Base-by-base conservation (phyloP, 2,113 vertebrate species). In the Prietella phreatophila region DNA sequence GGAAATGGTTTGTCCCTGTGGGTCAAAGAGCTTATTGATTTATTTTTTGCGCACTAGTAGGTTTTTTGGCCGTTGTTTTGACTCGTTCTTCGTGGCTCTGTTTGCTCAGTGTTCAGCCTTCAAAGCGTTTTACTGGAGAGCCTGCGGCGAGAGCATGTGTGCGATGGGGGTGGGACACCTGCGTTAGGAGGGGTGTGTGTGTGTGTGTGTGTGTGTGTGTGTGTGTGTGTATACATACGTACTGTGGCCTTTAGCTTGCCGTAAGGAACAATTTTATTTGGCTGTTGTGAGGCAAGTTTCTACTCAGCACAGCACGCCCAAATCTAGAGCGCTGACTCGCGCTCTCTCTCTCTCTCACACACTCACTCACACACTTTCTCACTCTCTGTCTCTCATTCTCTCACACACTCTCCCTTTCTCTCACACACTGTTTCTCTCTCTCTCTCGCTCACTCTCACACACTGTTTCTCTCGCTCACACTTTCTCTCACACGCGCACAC, bases 271-370 rank as follows among this genome's bases (percentile, higher is more conserved):
- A 86, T 91, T 91, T 92, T 56, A 69, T 83, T 47, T 86, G 19
- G 42, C 50, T 84, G 47, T 94, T 69, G 85, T 93, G 91, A 94
- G 95, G 91, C 95, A 94, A 93, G 94, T 94, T 93, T 76, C 89
- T 94, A 92, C 94, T 94, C 91, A 91, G 90, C 91, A 20, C 79
- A 81, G 19, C 91, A 88, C 85, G 92, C 92, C 83, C 42, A 76
- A 78, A 60, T 75, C 22, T 6, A 14, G 53, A 56, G 9, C n/a
- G 2, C 53, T 80, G 27, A 7, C 42, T 47, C 42, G 0, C 6
- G 6, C 42, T 7, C 42, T 7, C 42, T 7, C 6, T 47, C 42
- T 6, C 42, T 42, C 42, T 42, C 42, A 42, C 42, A 6, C 42
- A 42, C 5, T 42, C 42, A 6, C 39, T 42, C 42, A 42, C 42